Conservation (phyloP, 2,113 vertebrate genomes). For the Sorex araneus region DNA sequence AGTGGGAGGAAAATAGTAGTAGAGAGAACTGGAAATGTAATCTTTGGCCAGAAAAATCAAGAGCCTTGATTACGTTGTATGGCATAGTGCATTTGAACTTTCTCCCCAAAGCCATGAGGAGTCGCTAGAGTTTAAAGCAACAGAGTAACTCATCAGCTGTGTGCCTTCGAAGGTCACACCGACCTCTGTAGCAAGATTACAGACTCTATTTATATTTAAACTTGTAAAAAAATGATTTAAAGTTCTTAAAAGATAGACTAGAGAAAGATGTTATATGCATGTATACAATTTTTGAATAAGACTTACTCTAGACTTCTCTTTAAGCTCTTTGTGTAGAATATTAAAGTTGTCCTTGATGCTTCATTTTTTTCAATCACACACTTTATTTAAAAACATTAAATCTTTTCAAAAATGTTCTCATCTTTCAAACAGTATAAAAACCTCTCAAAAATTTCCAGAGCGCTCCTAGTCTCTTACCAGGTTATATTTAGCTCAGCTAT, state of each 20-base stretch:
- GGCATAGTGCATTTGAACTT: conserved; percentile 5
- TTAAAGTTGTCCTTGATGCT: conserved; percentile 65
- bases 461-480: conserved; percentile 54
- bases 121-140: conserved; percentile 15
- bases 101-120: conserved; percentile 20
- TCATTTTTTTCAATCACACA: conserved; percentile 50
- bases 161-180: conserved; percentile 60
- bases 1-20: neutral
- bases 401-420: conserved; percentile 70
- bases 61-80: conserved; percentile 6
- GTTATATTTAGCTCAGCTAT: conserved; percentile 83
- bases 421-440: conserved; percentile 79
- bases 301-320: conserved; percentile 71
- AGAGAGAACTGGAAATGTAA: neutral
- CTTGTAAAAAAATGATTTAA: conserved; percentile 55
- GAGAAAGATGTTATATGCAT: conserved; percentile 39
- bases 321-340: conserved; percentile 56
- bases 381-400: conserved; percentile 61
- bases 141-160: neutral
- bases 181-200: conserved; percentile 68
- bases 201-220: conserved; percentile 53
- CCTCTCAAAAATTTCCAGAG: conserved; percentile 76
- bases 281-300: conserved; percentile 45
- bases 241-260: conserved; percentile 53
- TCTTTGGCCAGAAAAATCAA: conserved; percentile 4